Base-by-base conservation (phyloP, 2,113 vertebrate species). In the Cheilinus undulatus region DNA sequence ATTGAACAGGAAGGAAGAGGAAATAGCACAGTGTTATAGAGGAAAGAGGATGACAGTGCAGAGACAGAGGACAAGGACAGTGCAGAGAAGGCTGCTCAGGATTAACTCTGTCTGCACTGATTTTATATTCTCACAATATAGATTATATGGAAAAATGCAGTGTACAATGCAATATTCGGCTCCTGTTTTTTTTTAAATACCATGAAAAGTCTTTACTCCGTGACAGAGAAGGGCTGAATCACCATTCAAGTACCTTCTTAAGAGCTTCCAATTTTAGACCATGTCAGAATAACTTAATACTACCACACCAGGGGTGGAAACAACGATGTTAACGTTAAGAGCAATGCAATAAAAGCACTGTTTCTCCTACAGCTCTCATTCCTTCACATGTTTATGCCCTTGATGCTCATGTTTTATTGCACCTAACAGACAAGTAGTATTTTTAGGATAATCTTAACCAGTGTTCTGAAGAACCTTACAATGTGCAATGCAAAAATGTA, bases 1-100 rank as follows among this genome's bases (percentile, higher is more conserved):
- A 89, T 72, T 83, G 84, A 89, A 83, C 67, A 81, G 76, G 76
- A 82, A 65, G 74, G 69, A 71, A 38, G 78, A 85, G 86, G 84
- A 92, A 87, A 87, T 83, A 46, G 83, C 69, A 51, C 38, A 45
- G 38, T 67, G 82, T 72, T 82, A 45, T 70, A 66, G 40, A 38
- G 74, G 67, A 81, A 63, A 66, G 66, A 48, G 69, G 72, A 84
- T 54, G 85, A 68, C 73, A 63, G 70, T 1, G 58, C 40, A 69
- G 69, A 52, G 57, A 45, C 42, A 28, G 43, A 28, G 56, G 64
- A 75, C 77, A 62, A 15, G 78, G 70, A 60, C 67, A 63, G 43
- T 40, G 56, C 22, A 20, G 65, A 32, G 58, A 53, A 53, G 48
- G 15, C 6, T 54, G 82, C 68, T 36, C 27, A 43, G 36, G 71